Conservation (phyloP, 2,888 invertebrate species). For the Schrankia costaestrigalis region DNA sequence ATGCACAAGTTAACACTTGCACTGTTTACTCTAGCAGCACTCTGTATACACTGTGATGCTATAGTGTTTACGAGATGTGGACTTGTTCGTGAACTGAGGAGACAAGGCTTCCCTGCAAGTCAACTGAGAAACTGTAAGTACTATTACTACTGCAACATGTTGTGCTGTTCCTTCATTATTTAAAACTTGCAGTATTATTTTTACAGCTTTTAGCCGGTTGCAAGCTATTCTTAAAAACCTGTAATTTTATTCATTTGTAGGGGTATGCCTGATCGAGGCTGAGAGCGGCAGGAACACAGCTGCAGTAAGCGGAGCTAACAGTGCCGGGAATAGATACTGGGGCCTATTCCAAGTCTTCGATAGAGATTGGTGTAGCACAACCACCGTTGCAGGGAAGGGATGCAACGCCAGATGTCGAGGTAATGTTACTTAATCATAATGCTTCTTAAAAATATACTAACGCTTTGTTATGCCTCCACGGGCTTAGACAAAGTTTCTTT, state of each 20-base stretch:
- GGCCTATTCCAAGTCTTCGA: constrained; percentile 73
- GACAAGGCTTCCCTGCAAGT: constrained; percentile 43
- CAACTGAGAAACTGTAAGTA: constrained; percentile 1
- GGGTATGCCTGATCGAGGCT: constrained; percentile 73
- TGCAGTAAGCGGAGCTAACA: constrained; percentile 58
- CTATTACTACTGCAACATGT: no score
- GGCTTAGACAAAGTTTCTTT: no score
- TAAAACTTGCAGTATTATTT: not conserved
- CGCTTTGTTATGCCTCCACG: no score
- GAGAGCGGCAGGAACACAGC: constrained; percentile 70
- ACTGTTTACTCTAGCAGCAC: constrained; percentile 1
- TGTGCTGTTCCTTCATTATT: not conserved
- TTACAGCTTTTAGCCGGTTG: not conserved
- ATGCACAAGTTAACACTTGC: not conserved
- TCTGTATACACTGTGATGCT: constrained; percentile 17
- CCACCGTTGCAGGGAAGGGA: constrained; percentile 46
- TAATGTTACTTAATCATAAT: no score
- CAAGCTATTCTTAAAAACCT: no score
- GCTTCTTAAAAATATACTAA: no score
- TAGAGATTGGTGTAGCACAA: constrained; percentile 49
- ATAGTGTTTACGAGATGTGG: constrained; percentile 38
- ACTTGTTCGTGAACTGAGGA: constrained; percentile 39
- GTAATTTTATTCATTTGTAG: constrained; percentile 25
- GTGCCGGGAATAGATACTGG: constrained; percentile 70
- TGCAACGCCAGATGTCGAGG: constrained; percentile 56